These are phyloP conservation scores for Polyergus mexicanus DNA, from an alignment of 1,140 invertebrate genomes.

Conservation along the genomic window DNA sequence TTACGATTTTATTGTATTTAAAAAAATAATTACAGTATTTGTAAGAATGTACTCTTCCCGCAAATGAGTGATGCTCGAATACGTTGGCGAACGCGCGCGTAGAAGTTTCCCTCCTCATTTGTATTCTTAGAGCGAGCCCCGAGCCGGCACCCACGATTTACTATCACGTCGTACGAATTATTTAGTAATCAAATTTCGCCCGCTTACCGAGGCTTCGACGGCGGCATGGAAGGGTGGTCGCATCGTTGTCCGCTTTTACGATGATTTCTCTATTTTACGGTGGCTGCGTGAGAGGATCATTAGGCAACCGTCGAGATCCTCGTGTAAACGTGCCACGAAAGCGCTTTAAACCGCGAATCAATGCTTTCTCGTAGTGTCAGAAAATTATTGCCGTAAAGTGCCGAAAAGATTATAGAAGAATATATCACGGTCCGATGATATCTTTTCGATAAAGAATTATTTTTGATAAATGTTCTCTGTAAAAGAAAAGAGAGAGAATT, in stretches of 20 bases:
- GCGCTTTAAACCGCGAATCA: slow-evolving; percentile 28
- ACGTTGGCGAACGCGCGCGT: slow-evolving; percentile 40
- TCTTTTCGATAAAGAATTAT: background rate
- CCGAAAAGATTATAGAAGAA: background rate
- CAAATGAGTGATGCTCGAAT: slow-evolving; percentile 26
- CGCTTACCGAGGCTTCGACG: slow-evolving; percentile 65
- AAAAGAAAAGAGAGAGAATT: background rate
- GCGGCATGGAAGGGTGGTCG: slow-evolving; percentile 55
- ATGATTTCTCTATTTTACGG: slow-evolving; percentile 87
- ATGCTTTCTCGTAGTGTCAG: background rate
- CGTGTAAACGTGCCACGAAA: slow-evolving; percentile 69
- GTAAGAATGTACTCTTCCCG: background rate
- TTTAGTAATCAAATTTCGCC: slow-evolving; percentile 86
- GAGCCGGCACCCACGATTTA: slow-evolving; percentile 81
- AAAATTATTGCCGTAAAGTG: background rate
- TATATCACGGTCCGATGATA: background rate
- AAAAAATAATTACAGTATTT: slow-evolving; percentile 21
- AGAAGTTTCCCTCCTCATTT: slow-evolving; percentile 84
- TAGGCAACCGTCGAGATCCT: slow-evolving; percentile 69
- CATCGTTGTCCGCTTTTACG: slow-evolving; percentile 76
- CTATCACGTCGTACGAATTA: slow-evolving; percentile 86
- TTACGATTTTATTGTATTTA: background rate
- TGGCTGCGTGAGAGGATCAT: slow-evolving; percentile 82
- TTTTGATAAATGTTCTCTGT: too few species aligned
- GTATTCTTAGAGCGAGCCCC: slow-evolving; percentile 84